Conservation (phyloP, 2,113 vertebrate genomes). For the Neopipo cinnamomea region DNA sequence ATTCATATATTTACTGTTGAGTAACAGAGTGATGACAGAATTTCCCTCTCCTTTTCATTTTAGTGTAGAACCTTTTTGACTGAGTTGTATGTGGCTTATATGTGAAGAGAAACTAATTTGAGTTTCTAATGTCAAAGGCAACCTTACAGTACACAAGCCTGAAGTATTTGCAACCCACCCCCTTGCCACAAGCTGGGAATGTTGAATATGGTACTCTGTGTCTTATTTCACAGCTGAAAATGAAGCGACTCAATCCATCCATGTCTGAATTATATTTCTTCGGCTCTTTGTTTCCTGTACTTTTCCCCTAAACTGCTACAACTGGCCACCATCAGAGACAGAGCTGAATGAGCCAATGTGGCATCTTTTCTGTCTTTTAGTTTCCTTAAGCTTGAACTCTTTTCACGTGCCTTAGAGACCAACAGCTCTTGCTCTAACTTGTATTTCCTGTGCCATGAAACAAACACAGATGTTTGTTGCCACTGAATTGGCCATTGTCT, state of each 20-base stretch:
- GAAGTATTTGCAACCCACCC: neutral
- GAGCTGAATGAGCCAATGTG: neutral
- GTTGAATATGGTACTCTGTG: neutral
- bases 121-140: neutral
- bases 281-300: neutral
- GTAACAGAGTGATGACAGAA: neutral
- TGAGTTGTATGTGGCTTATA: neutral
- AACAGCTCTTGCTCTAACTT: neutral
- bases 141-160: neutral
- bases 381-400: neutral
- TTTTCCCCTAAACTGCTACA: neutral
- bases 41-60: neutral
- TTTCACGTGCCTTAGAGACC: neutral
- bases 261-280: neutral
- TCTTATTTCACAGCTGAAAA: neutral
- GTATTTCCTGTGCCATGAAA: neutral
- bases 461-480: rapidly evolving
- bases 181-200: neutral
- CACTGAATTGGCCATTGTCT: neutral
- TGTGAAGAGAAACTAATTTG: neutral
- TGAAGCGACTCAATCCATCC: neutral
- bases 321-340: neutral
- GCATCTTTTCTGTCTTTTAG: neutral
- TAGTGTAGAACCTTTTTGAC: neutral
- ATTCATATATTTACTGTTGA: neutral